A percentile compares a stretch with the other conserved stretches of the same genome.
These are phyloP conservation scores for Euwallacea similis DNA, from an alignment of 1,140 invertebrate genomes.

Conservation along the genomic window DNA sequence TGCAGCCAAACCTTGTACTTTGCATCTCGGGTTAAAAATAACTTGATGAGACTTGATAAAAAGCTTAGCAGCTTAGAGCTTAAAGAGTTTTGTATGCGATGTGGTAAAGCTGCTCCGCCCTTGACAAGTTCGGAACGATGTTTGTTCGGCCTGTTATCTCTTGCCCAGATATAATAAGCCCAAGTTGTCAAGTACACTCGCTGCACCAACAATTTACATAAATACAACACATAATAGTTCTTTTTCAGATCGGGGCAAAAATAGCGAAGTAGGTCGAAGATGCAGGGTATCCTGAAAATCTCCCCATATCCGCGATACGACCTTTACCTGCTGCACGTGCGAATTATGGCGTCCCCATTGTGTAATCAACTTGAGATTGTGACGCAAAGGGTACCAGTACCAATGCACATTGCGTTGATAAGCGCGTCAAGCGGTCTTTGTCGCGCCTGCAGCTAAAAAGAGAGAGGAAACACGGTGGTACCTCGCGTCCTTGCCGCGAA, in stretches of 20 bases:
- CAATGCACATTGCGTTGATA: too few species aligned
- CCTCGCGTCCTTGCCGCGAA: conserved; percentile 7
- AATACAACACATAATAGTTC: background rate
- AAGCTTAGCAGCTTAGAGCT: too few species aligned
- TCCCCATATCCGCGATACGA: background rate
- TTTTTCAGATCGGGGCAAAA: background rate
- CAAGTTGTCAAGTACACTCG: background rate
- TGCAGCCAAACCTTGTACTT: conserved; percentile 19
- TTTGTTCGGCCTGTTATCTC: too few species aligned
- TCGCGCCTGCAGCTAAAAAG: background rate
- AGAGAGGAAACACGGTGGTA: background rate
- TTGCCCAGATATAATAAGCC: background rate
- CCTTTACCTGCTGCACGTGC: background rate
- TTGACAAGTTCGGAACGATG: too few species aligned
- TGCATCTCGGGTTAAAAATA: conserved; percentile 6
- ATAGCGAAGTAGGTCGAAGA: background rate
- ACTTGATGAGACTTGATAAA: too few species aligned
- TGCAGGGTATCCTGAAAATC: too few species aligned
- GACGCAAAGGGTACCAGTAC: conserved; percentile 2
- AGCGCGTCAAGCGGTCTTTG: background rate
- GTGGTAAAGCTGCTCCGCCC: too few species aligned
- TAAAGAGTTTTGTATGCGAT: too few species aligned
- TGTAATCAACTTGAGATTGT: background rate
- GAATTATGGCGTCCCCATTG: background rate
- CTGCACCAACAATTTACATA: background rate